Base-by-base conservation (phyloP, 2,113 vertebrate species). In the Rissa tridactyla region DNA sequence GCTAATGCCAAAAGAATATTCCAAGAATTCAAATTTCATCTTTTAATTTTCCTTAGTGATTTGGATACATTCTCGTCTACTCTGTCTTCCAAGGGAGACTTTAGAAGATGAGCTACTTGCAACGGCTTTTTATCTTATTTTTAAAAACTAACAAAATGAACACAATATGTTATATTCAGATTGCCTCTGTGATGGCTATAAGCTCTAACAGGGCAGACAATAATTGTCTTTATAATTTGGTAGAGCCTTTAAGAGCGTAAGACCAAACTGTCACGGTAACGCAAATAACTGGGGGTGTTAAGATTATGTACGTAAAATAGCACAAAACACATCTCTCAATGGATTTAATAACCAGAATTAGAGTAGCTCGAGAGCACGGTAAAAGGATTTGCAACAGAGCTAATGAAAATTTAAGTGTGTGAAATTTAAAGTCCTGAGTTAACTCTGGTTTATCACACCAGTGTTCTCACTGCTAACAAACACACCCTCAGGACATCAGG, bases 21-120 rank as follows among this genome's bases (percentile, higher is more conserved):
- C 42, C 44, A 87, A 89, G 38, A 92, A 96, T 70, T 87, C 23
- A 75, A 40, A 91, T 82, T 51, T 78, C 19, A 58, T 36, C 40
- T 81, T 92, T 60, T 11, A 19, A 90, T 65, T 90, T 86, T 78
- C 71, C 88, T 68, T 57, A 82, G n/a, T 79, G 61, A 86, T 75
- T 95, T 96, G 72, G 80, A 84, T 54, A 75, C 60, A 18, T 76
- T 66, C 51, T 65, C 42, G 55, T 47, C 75, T 79, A 40, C 66
- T 92, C 27, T 47, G 34, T 55, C 40, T 86, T 82, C 76, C 49
- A 42, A 60, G 30, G 14, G 75, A 36, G 69, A 47, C 36, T 82
- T 71, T 40, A 51, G 82, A 91, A 85, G 69, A 81, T 57, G 42
- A 82, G 62, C 36, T 72, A 65, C 16, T 14, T 82, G 47, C 21